Evolutionary conservation across 2,888 invertebrate genomes (phyloP), one percentile per base, ranked within the genome.

Genomic region (Teinopalpus imperialis): DNA sequence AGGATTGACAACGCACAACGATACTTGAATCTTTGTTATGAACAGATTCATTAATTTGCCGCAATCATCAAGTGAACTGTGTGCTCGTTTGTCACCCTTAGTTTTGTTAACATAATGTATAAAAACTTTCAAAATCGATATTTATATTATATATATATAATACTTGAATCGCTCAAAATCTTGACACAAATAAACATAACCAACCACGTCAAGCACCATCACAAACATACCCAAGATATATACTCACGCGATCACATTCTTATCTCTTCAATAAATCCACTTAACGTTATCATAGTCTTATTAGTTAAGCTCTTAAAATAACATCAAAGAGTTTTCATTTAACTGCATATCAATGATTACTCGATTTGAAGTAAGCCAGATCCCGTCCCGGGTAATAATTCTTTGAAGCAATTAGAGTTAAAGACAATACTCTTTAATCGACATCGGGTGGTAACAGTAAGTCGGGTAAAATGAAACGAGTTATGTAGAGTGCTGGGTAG

Each of bases 391-490:
- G 8, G 26, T 16, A 30, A 40, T 30, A 40, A 21, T 26, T 37
- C 37, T 18, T 10, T 8, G 8, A 40, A 30, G 30, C 40, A 40
- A 30, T 40, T 23, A 30, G n/a, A 40, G 10, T 26, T 37, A 27
- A 27, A 27, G 26, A 37, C 26, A 37, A 36, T 36, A 36, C 9
- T 39, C 26, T 16, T 37, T 26, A 37, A 37, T 37, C 37, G 34
- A 8, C 21, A 12, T 21, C 23, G 23, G 8, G 13, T 24, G n/a
- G 24, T 24, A 24, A n/a, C 24, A 10, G 8, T 3, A 2, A 13
- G 13, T 8, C 12, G n/a, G 10, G 31, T 24, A 31, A 16, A 14
- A 24, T 23, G 9, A 13, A 41, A 41, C 41, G n/a, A 14, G 41
- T 26, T 34, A 13, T 23, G 12, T 24, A 42, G 26, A 32, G 8